Evolutionary conservation across 1,140 invertebrate species (phyloP), one percentile per base, ranked within the genome.

Genomic region (Brachionus sp.): DNA sequence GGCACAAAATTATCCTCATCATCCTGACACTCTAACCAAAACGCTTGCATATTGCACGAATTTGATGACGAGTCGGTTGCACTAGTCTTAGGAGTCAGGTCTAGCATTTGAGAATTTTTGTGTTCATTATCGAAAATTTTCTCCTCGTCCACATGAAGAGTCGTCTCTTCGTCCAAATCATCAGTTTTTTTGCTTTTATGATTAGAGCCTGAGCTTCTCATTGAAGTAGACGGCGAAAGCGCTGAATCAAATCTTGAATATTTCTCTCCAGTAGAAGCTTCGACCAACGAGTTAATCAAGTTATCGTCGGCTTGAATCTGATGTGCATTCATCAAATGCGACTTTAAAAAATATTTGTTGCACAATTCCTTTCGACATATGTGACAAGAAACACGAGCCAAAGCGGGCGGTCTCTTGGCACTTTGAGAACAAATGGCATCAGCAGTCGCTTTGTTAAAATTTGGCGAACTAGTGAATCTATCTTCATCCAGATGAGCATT

Each of bases 251-350:
- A 19, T 75, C 57, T 53, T n/a, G 16, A 33, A 16, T 10, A 73
- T 42, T 44, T 33, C 1, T 57, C 19, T 9, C 33, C 46, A 44
- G 6, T 16, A n/a, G 33, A 66, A 7, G 78, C 23, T 10, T 66
- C 37, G 0, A 66, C 2, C 29, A 82, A 35, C 25, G 23, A 23
- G 35, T 66, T 70, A 10, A 82, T 66, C n/a, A 66, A 57, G n/a
- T 23, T 33, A 68, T 83, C 82, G 25, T 83, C 82, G 12, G 64
- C 82, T 16, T 93, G 91, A 64, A 98, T 95, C 0, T 96, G 96
- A 87, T 99, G 97, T 5, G 95, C 98, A 88, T 98, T 98, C 88
- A 94, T 91, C 85, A 96, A 95, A 88, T 98, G 95, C 16, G 94
- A 95, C 37, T 94, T 91, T 19, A 98, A 88, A 87, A 96, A 97